Evolutionary conservation across 2,888 invertebrate genomes (phyloP), one percentile per base, ranked within the genome.

Genomic region (Aleiodes alternator): DNA sequence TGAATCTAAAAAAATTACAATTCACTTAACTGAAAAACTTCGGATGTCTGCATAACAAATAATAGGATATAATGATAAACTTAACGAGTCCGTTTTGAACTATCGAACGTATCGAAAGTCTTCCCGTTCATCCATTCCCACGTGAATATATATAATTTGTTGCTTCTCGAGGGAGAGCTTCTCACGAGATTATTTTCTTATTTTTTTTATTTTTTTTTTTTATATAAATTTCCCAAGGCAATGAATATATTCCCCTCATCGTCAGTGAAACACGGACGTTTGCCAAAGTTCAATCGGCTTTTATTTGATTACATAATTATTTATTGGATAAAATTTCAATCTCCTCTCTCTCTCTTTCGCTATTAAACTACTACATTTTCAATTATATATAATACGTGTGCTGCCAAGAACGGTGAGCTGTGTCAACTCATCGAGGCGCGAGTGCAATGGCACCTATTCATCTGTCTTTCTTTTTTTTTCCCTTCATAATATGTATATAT

Each of bases 271-370:
- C 59, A 59, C 59, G 59, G 59, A 59, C 59, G 59, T n/a, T 68
- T 23, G 68, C 1, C 57, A 80, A 80, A 79, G 79, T 81, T 81
- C 80, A 81, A 80, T 76, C 78, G 77, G 74, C 78, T 81, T 82
- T 80, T 80, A 82, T 84, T 82, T 80, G 82, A 83, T 84, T 83
- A 84, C 80, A 81, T 84, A 83, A 84, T 82, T 82, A 82, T 80
- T 78, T 76, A 78, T 76, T 80, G 76, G 14, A 51, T 51, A 53
- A 51, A 68, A 51, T 31, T 43, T 43, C 43, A 43, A 43, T 43
- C 9, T 43, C 43, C 9, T 43, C 43, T 43, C 43, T 43, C 11
- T 43, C 43, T 43, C 38, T 23, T 38, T 43, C 4, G 9, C 43
- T 43, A 43, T 43, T 43, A 43, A 43, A 43, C 43, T 43, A 43